Evolutionary conservation across 2,797 vertebrate genomes (phyloP).

Genomic region (Phrynocephalus guinanensis): DNA sequence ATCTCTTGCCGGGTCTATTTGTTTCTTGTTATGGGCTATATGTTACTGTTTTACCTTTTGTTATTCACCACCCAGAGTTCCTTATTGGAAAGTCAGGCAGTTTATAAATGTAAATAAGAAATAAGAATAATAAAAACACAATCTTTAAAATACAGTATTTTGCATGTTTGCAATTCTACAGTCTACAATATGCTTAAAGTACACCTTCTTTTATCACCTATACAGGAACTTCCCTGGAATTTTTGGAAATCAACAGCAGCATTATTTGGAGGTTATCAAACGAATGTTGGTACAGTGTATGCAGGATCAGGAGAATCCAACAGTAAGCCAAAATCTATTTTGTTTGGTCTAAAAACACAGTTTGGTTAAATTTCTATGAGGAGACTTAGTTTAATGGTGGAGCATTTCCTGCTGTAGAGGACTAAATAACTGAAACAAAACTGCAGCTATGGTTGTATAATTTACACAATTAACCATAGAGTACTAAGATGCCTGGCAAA

Average conservation of each 20-base stretch:
- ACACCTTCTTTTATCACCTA: constrained; percentile 35
- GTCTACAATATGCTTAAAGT: not conserved
- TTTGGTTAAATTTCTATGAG: not conserved
- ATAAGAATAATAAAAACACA: not conserved
- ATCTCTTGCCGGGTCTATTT: no score
- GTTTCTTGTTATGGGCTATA: no score
- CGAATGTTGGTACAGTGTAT: constrained; percentile 98
- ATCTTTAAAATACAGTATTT: no score
- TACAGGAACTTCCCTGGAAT: constrained; percentile 98
- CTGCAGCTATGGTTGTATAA: not conserved
- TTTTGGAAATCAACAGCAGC: constrained; percentile 98
- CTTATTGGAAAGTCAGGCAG: no score
- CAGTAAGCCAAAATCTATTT: constrained; percentile 78
- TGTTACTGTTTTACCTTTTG: no score
- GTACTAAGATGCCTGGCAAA: not conserved
- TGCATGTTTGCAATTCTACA: not conserved
- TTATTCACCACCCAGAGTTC: no score
- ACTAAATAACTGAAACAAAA: not conserved
- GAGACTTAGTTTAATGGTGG: not conserved
- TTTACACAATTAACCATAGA: not conserved
- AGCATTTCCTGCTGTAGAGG: not conserved
- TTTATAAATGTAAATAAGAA: no score
- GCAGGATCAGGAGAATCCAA: constrained; percentile 95
- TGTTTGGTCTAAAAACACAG: not conserved
- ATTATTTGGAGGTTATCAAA: constrained; percentile 98